Conservation (phyloP, 2,113 vertebrate genomes). For the Coryphaenoides rupestris region DNA sequence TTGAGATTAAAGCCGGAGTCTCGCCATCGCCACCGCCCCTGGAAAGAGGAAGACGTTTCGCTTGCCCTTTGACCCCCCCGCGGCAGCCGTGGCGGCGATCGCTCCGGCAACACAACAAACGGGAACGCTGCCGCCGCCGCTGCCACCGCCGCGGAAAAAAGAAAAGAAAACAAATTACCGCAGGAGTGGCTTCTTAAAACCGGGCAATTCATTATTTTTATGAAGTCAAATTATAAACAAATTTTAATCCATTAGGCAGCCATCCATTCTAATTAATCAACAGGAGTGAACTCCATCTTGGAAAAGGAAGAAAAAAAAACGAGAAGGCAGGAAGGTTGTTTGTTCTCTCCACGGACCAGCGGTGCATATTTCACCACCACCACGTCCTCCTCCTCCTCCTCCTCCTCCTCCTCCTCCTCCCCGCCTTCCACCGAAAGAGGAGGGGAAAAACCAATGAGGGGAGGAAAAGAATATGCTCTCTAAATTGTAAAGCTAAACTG, state of each 20-base stretch:
- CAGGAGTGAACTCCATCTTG: constrained; percentile 67
- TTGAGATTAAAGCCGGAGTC: constrained; percentile 65
- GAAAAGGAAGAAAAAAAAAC: not conserved
- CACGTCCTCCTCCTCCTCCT: too few relatives aligned
- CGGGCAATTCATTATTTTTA: constrained; percentile 70
- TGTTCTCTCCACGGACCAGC: constrained; percentile 67
- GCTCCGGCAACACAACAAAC: constrained; percentile 46
- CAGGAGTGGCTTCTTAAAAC: constrained; percentile 68
- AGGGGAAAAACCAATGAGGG: constrained; percentile 6
- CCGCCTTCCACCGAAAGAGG: constrained; percentile 31
- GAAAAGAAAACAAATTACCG: constrained; percentile 64
- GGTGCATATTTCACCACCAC: constrained; percentile 68
- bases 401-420: not conserved
- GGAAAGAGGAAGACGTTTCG: not conserved
- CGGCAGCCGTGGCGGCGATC: not conserved
- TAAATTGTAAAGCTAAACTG: constrained; percentile 78
- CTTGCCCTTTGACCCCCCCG: not conserved
- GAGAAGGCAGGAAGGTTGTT: constrained; percentile 63
- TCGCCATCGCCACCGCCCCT: constrained; percentile 39
- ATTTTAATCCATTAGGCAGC: constrained; percentile 75
- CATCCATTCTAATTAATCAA: constrained; percentile 79
- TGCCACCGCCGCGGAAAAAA: too few relatives aligned
- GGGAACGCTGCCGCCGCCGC: constrained; percentile 28
- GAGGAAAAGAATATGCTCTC: constrained; percentile 21
- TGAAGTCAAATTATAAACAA: constrained; percentile 73